Percentiles rank a stretch among this genome's conserved stretches.
These are phyloP conservation scores for Boleophthalmus pectinirostris DNA, from an alignment of 2,113 vertebrate genomes.

Conservation along the genomic window DNA sequence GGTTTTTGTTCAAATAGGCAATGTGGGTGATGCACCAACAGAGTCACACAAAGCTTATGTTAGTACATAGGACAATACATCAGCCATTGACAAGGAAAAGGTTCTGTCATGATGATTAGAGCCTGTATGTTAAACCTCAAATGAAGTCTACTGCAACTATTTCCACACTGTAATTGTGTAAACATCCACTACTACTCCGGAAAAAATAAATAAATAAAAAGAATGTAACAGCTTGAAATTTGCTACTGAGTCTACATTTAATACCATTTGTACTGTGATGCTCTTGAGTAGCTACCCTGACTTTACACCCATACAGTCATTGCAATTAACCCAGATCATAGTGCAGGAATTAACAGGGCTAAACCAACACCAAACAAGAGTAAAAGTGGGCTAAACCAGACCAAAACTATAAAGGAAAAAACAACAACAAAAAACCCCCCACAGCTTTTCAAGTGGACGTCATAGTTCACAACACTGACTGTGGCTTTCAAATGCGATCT, in stretches of 20 bases:
- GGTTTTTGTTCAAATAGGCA: constrained; percentile 57
- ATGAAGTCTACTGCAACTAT: neutral
- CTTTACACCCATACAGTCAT: neutral
- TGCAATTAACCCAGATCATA: neutral
- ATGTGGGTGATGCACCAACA: constrained; percentile 64
- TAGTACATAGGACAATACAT: constrained; percentile 68
- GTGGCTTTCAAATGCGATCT: neutral
- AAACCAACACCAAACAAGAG: neutral
- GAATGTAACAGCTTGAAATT: too few species aligned
- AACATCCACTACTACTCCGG: neutral
- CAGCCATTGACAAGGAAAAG: constrained; percentile 55
- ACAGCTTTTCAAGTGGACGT: neutral
- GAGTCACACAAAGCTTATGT: constrained; percentile 67
- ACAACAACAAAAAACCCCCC: neutral
- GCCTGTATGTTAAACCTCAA: constrained; percentile 9
- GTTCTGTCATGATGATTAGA: constrained; percentile 29
- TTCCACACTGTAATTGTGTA: neutral
- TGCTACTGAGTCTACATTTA: too few species aligned
- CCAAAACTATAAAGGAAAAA: neutral
- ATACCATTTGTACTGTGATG: neutral
- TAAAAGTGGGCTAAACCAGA: neutral
- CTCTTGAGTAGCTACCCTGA: neutral
- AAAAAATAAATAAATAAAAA: neutral
- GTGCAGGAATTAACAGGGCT: neutral
- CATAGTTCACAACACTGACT: neutral